These are phyloP conservation scores for Yponomeuta cagnagella DNA, from an alignment of 2,888 invertebrate genomes.

Conservation along the genomic window DNA sequence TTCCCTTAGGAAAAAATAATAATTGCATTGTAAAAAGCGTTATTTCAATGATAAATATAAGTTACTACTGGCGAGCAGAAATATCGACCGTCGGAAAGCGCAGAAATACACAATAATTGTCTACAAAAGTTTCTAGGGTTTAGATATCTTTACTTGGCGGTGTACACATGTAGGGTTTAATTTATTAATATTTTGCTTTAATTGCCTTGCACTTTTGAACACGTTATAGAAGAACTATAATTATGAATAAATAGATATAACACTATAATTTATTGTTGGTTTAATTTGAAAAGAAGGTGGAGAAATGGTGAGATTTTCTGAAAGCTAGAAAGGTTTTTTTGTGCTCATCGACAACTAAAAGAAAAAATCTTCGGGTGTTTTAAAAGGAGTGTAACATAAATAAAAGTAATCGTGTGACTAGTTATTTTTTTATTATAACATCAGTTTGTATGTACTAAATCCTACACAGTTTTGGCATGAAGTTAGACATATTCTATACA, in stretches of 20 bases:
- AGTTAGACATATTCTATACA: conserved; percentile 17
- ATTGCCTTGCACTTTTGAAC: neutral
- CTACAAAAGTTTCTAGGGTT: neutral
- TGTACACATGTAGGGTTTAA: neutral
- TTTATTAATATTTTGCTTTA: neutral
- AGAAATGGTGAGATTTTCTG: conserved; percentile 13
- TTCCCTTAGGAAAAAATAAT: no score
- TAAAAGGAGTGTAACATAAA: neutral
- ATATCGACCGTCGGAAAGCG: no score
- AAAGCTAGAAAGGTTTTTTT: neutral
- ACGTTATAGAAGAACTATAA: neutral
- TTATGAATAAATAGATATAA: neutral
- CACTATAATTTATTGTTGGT: neutral
- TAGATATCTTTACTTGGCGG: neutral
- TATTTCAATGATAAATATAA: no score
- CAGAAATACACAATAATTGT: no score
- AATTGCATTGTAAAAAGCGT: no score
- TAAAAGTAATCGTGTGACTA: conserved; percentile 51
- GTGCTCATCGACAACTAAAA: neutral
- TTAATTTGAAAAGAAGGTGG: neutral
- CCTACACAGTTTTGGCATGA: conserved; percentile 54
- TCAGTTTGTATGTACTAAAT: conserved; percentile 42
- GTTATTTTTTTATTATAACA: conserved; percentile 51
- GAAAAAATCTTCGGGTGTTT: neutral
- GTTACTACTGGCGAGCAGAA: no score